Conservation (phyloP, 1,140 invertebrate genomes). For the Zaprionus lachaisei region DNA sequence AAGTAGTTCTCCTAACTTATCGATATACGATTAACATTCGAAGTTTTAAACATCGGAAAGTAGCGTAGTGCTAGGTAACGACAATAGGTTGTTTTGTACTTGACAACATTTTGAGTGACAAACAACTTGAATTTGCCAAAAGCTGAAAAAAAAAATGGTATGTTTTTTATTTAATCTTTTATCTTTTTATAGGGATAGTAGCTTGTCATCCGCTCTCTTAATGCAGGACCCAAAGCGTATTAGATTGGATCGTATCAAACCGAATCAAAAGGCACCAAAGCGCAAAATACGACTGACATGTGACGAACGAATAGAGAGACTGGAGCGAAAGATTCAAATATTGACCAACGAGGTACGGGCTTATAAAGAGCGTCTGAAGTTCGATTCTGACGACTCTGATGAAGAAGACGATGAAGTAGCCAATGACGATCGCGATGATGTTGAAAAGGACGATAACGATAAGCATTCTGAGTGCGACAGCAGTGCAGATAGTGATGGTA, state of each 20-base stretch:
- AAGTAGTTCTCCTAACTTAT: neutral
- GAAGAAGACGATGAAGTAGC: neutral
- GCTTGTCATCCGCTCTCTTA: neutral
- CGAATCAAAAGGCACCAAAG: neutral
- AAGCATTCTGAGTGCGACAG: neutral
- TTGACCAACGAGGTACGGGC: neutral
- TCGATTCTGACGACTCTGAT: neutral
- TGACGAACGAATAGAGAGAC: neutral
- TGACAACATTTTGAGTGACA: neutral
- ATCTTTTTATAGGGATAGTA: too few relatives aligned
- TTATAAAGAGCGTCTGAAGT: neutral
- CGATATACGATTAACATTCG: neutral
- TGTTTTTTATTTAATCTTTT: neutral
- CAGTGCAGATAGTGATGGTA: neutral
- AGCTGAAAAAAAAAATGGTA: constrained; percentile 2
- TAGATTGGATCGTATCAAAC: neutral
- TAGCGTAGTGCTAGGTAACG: neutral
- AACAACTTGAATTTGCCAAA: neutral
- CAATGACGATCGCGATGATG: neutral
- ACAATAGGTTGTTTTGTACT: neutral
- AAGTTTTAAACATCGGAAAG: neutral
- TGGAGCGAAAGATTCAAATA: neutral
- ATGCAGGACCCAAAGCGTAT: neutral
- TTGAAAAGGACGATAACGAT: neutral
- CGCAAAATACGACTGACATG: neutral